Conservation (phyloP, 1,140 invertebrate genomes). For the Periplaneta americana region DNA sequence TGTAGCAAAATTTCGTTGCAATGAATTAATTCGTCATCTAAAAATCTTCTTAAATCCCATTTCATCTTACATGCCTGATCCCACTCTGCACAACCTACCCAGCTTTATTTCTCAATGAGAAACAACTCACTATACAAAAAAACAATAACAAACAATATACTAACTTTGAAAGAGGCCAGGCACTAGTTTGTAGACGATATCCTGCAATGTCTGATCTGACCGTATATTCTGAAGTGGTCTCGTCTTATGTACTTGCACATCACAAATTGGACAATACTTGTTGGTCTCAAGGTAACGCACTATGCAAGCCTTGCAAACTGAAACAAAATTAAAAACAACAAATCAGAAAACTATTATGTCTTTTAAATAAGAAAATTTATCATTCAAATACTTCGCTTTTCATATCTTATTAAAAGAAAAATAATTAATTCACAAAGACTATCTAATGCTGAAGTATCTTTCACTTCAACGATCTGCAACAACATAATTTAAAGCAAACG, state of each 20-base stretch:
- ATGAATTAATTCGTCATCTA: too few species aligned
- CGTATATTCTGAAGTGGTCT: constrained; percentile 30
- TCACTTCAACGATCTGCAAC: too few species aligned
- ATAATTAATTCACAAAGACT: too few species aligned
- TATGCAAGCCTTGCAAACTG: constrained; percentile 60
- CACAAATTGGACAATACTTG: constrained; percentile 54
- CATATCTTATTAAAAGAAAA: too few species aligned
- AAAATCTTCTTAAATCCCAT: neutral
- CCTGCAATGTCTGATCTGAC: constrained; percentile 70
- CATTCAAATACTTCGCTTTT: too few species aligned
- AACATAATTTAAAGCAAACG: too few species aligned
- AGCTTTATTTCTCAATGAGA: neutral
- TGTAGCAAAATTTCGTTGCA: too few species aligned
- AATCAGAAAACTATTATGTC: too few species aligned
- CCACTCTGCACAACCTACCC: neutral
- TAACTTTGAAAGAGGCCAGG: constrained; percentile 70
- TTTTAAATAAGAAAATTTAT: too few species aligned
- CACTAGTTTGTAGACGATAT: constrained; percentile 81
- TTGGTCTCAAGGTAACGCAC: constrained; percentile 51
- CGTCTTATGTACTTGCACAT: constrained; percentile 47
- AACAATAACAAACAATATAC: constrained; percentile 21
- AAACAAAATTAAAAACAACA: constrained; percentile 24
- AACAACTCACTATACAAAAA: neutral
- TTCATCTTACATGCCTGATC: neutral
- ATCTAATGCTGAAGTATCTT: too few species aligned